Conservation (phyloP, 2,797 vertebrate species). For the Chiroxiphia lanceolata region DNA sequence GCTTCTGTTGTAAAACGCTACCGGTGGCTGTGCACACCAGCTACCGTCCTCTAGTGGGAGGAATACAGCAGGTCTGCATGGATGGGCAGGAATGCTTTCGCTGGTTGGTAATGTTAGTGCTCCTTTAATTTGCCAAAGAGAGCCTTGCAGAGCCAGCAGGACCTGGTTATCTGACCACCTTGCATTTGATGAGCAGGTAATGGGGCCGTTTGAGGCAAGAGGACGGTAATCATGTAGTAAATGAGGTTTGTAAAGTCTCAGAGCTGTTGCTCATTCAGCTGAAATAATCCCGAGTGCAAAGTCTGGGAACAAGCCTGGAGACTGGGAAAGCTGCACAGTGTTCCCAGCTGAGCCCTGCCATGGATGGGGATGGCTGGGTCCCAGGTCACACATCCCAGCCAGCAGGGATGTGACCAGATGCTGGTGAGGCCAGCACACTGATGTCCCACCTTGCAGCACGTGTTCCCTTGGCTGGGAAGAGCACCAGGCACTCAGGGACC, state of each 20-base stretch:
- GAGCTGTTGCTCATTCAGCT: not conserved
- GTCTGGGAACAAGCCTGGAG: not conserved
- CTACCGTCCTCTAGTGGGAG: constrained; percentile 65
- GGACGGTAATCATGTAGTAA: not conserved
- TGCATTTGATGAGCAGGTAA: not conserved
- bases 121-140: not conserved
- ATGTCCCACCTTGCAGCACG: not conserved
- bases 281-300: not conserved
- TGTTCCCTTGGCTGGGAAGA: not conserved
- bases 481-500: not conserved
- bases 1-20: constrained; percentile 18
- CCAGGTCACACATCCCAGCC: not conserved
- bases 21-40: not conserved
- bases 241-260: not conserved
- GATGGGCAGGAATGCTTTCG: not conserved
- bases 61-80: not conserved
- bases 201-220: fast-evolving
- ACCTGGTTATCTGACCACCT: not conserved
- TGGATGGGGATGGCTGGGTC: not conserved
- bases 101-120: not conserved
- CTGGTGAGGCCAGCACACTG: not conserved
- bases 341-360: not conserved
- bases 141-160: not conserved
- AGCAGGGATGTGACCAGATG: not conserved
- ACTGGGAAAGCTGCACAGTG: fast-evolving